Base-by-base conservation (phyloP, 2,888 invertebrate genomes). In the Synanthedon myopaeformis region DNA sequence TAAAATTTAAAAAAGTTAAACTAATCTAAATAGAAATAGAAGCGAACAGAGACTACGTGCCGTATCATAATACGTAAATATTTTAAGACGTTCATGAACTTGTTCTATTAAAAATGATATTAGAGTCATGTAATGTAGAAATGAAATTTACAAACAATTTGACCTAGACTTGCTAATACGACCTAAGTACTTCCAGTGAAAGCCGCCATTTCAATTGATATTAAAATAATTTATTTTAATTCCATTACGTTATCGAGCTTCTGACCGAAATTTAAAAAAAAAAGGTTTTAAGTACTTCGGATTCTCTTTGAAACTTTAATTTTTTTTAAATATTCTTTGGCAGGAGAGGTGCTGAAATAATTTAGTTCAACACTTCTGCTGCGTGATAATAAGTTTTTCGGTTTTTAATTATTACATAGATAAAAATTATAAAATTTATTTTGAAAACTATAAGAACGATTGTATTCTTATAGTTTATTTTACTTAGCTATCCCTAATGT, bases 111-210 rank as follows among this genome's bases (percentile, higher is more conserved):
- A 45, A 45, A 45, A n/a, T 4, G 45, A 13, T 45, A 8, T 45
- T 45, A 6, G 14, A n/a, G 45, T 45, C 45, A 13, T 2, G 14
- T 14, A 8, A 14, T 4, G 5, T 23, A 4, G 23, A 23, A 23
- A 23, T 23, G 45, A 14, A n/a, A 6, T 45, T 35, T 14, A 45
- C 45, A 13, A 45, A 45, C 45, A 14, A 13, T 55, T 48, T 52
- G 53, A 55, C 56, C 59, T 56, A 55, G 58, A 57, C 55, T 56
- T 54, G 56, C 57, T 55, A 53, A 56, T 53, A 52, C 61, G 64
- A 67, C 66, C 65, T 62, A n/a, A n/a, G n/a, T n/a, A 67, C 57
- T 64, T 62, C 53, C 56, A 70, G 70, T 66, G 72, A 70, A 70
- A 72, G 70, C 67, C 56, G 55, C 53, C 60, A 59, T 60, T 63